Conservation (phyloP, 2,797 vertebrate species). For the Aotus griseimembra region DNA sequence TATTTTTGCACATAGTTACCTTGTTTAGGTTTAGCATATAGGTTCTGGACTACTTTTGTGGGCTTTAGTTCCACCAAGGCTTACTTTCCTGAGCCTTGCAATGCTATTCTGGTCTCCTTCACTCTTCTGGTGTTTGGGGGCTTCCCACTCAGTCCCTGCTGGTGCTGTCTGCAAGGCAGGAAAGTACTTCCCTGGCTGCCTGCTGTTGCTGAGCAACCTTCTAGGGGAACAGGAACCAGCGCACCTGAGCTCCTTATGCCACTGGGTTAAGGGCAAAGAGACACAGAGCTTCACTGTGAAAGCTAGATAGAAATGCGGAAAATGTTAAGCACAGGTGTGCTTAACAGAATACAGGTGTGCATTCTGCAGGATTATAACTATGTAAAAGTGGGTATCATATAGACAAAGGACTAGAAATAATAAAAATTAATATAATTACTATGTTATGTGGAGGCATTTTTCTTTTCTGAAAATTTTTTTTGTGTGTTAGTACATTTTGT, state of each 20-base stretch:
- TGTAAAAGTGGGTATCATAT: background rate
- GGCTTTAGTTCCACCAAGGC: background rate
- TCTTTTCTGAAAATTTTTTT: background rate
- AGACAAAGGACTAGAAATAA: background rate
- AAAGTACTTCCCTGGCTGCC: background rate
- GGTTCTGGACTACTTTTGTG: background rate
- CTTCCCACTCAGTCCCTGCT: background rate
- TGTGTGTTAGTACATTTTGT: background rate
- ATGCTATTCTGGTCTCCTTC: background rate
- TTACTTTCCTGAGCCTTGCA: background rate
- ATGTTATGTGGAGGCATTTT: background rate
- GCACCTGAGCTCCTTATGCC: background rate
- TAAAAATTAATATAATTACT: background rate
- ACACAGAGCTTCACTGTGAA: background rate
- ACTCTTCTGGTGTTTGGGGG: background rate
- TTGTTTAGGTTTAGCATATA: background rate
- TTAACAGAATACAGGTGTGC: background rate
- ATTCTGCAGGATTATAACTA: background rate
- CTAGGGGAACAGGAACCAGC: background rate
- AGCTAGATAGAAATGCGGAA: background rate
- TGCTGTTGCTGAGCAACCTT: slow-evolving; percentile 40
- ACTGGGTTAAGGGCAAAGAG: background rate
- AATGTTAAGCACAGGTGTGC: background rate
- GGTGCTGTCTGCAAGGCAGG: background rate
- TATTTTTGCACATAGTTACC: background rate